Evolutionary conservation across 2,113 vertebrate genomes (phyloP).

Genomic region (Micronycteris hirsuta): DNA sequence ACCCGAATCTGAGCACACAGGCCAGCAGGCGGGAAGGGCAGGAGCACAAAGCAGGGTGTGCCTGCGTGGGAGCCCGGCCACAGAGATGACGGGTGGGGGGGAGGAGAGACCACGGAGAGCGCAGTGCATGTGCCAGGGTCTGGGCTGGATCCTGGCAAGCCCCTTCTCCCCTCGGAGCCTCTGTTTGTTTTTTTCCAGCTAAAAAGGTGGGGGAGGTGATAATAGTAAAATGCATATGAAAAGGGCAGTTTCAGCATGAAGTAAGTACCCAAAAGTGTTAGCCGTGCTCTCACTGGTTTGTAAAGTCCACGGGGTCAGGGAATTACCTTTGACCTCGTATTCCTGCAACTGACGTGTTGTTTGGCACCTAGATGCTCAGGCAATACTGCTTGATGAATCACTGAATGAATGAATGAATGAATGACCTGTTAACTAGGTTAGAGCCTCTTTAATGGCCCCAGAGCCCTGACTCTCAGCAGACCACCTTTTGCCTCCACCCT

Average conservation of each 20-base stretch:
- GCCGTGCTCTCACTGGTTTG: no score
- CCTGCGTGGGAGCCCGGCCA: neutral
- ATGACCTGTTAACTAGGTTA: neutral
- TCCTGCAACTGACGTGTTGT: no score
- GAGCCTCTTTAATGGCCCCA: neutral
- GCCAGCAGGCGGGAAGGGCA: neutral
- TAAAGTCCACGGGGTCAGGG: neutral
- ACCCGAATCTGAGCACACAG: neutral
- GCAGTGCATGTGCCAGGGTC: rapidly evolving
- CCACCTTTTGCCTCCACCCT: neutral
- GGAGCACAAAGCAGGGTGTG: rapidly evolving
- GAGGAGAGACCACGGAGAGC: neutral
- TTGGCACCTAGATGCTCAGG: neutral
- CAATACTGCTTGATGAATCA: neutral
- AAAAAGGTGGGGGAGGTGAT: neutral
- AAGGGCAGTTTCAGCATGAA: neutral
- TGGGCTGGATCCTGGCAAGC: neutral
- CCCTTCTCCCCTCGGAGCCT: neutral
- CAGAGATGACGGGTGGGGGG: neutral
- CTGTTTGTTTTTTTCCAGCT: neutral
- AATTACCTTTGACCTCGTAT: neutral
- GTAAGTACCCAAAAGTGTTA: neutral
- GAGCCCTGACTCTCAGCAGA: neutral
- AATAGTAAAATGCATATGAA: neutral
- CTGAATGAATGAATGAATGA: neutral